Evolutionary conservation across 2,797 vertebrate species (phyloP).

Genomic region (Tangara arthus): DNA sequence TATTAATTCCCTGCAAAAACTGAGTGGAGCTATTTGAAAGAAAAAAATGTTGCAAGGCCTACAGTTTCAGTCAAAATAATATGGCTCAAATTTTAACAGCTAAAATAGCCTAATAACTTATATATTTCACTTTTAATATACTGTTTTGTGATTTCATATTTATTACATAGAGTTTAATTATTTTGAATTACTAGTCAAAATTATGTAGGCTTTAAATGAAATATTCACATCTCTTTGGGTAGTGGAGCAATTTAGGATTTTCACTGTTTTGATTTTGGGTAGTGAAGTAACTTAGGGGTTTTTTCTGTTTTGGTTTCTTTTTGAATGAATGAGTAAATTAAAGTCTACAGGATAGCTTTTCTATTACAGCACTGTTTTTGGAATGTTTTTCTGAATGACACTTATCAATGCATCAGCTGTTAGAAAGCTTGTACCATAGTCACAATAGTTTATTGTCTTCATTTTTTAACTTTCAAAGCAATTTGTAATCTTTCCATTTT

Average conservation of each 20-base stretch:
- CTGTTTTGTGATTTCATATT: not conserved
- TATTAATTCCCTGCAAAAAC: not conserved
- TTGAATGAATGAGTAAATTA: not conserved
- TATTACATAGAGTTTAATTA: not conserved
- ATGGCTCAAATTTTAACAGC: not conserved
- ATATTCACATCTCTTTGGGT: not conserved
- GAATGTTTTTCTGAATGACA: not conserved
- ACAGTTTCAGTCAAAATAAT: not conserved
- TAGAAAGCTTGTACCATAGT: not conserved
- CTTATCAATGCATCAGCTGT: not conserved
- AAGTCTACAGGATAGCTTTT: not conserved
- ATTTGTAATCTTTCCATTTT: not conserved
- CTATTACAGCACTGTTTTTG: rapidly evolving
- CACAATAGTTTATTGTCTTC: not conserved
- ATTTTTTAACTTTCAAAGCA: not conserved
- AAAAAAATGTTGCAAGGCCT: not conserved
- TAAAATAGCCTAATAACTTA: not conserved
- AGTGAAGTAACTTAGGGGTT: rapidly evolving
- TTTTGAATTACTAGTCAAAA: not conserved
- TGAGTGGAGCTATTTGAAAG: not conserved
- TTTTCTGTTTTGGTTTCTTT: not conserved
- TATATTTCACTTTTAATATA: not conserved
- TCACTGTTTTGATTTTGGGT: not conserved
- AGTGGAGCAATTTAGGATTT: not conserved
- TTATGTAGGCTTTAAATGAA: not conserved